A percentile compares a stretch with the other conserved stretches of the same genome.
Conservation (phyloP, 2,888 invertebrate genomes). For the Agrochola lota region DNA sequence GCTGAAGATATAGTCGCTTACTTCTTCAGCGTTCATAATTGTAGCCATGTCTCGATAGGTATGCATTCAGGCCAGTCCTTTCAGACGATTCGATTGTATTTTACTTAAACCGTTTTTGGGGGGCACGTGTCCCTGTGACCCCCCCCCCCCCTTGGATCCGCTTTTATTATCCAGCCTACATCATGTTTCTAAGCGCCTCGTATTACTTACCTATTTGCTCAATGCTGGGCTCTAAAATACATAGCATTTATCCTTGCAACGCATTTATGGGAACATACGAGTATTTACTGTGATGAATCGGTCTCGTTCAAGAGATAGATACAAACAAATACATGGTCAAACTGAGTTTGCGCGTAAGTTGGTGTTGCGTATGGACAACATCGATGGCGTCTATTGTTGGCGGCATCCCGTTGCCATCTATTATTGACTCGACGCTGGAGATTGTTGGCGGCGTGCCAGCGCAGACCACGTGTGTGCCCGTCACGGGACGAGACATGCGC, state of each 20-base stretch:
- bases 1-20: too few relatives aligned
- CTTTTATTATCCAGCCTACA: conserved; percentile 2
- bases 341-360: conserved; percentile 62
- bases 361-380: conserved; percentile 69
- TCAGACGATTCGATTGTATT: too few relatives aligned
- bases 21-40: too few relatives aligned
- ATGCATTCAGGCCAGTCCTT: too few relatives aligned
- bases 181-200: conserved; percentile 13
- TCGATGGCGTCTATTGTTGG: conserved; percentile 89
- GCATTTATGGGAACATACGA: conserved; percentile 5
- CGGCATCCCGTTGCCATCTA: conserved; percentile 89
- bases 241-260: neutral
- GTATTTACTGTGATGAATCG: conserved; percentile 6
- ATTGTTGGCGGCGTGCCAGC: conserved; percentile 88
- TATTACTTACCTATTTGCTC: conserved; percentile 17
- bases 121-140: too few relatives aligned
- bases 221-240: conserved; percentile 3
- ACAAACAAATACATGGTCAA: conserved; percentile 51
- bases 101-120: too few relatives aligned
- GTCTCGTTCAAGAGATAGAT: conserved; percentile 27
- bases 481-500: conserved; percentile 86
- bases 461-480: conserved; percentile 87
- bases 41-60: too few relatives aligned
- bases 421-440: conserved; percentile 90
- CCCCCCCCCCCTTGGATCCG: too few relatives aligned